Evolutionary conservation across 2,888 invertebrate genomes (phyloP).

Genomic region (Temnothorax ravouxi): DNA sequence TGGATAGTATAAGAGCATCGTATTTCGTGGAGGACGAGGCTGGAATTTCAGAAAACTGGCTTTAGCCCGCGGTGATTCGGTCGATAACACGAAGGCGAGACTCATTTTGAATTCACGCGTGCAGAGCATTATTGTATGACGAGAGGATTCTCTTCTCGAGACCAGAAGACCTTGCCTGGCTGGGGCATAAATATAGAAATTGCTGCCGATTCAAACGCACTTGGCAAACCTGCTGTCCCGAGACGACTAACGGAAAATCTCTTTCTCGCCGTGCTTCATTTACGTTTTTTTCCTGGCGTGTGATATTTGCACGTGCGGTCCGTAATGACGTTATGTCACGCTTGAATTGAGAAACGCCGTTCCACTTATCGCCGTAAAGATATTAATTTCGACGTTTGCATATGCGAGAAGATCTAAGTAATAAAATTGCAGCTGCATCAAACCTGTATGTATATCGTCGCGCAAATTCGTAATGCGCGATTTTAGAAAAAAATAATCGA

Average conservation of each 20-base stretch:
- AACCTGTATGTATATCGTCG: not conserved
- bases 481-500: conserved; percentile 10
- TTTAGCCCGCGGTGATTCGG: conserved; percentile 1
- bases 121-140: conserved; percentile 36
- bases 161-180: conserved; percentile 39
- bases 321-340: conserved; percentile 42
- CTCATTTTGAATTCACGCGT: conserved; percentile 43
- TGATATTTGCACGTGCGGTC: conserved; percentile 32
- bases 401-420: not conserved
- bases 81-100: not conserved
- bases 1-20: conserved; percentile 6
- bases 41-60: conserved; percentile 65
- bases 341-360: conserved; percentile 40
- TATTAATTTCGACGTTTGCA: conserved; percentile 35
- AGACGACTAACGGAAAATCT: conserved; percentile 42
- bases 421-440: not conserved
- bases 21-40: conserved; percentile 2
- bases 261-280: conserved; percentile 43
- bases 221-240: conserved; percentile 9
- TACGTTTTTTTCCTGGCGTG: conserved; percentile 43
- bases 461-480: not conserved
- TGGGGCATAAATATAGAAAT: conserved; percentile 35
- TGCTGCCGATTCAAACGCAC: conserved; percentile 37
- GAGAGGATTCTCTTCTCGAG: not conserved
- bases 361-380: conserved; percentile 19